phyloP scores from a whole-genome alignment of 2,113 vertebrate species.

The Panurus biarmicus region DNA sequence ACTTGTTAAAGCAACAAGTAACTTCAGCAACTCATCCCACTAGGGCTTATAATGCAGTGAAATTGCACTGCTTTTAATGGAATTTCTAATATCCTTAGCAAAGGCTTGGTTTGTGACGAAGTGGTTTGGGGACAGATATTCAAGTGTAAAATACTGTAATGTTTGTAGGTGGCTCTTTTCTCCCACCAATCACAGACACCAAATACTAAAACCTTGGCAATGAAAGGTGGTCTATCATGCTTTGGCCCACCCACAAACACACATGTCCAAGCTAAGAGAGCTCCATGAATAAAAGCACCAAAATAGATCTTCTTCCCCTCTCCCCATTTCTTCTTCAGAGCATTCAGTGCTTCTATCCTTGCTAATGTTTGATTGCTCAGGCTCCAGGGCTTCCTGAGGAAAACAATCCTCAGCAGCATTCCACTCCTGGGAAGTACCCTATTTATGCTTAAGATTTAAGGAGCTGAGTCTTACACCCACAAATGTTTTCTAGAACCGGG shows the following conservation, averaged over 20 bases:
- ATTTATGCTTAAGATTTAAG: not conserved
- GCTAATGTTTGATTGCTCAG: not conserved
- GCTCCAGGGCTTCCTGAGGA: not conserved
- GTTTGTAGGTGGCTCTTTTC: not conserved
- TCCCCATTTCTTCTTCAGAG: not conserved
- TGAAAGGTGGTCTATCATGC: rapidly evolving
- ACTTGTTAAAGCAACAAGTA: not conserved
- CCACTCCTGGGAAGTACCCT: not conserved
- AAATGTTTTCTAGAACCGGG: not conserved
- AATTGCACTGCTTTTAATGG: not conserved
- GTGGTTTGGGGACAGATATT: not conserved
- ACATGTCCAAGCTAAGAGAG: not conserved
- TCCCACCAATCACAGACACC: not conserved
- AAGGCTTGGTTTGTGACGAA: not conserved
- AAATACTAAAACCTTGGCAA: not conserved
- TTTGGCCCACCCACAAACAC: not conserved
- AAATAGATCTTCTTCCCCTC: not conserved
- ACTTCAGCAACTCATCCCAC: not conserved
- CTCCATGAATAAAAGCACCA: not conserved
- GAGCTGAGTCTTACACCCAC: not conserved
- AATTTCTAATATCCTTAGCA: not conserved
- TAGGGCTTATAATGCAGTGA: not conserved
- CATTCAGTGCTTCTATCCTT: not conserved
- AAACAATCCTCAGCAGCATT: not conserved
- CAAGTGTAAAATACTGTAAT: not conserved